Evolutionary conservation across 2,888 invertebrate genomes (phyloP), one percentile per base, ranked within the genome.

Genomic region (Hedychridium roseum): DNA sequence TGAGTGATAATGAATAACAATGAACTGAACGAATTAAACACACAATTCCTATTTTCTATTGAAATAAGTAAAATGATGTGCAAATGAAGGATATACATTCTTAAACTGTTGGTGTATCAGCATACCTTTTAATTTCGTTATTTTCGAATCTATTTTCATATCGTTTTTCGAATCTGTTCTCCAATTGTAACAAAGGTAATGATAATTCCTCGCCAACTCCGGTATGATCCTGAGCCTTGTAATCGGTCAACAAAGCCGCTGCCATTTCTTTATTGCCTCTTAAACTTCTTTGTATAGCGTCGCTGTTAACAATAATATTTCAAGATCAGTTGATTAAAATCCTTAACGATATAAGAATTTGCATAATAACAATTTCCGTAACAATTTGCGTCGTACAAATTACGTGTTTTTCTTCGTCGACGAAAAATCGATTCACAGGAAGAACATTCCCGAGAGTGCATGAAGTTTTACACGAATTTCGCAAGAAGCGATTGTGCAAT

Each of bases 171-270:
- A 50, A 66, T 48, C 62, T 61, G 30, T 50, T 64, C 6, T 68
- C 66, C 17, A 69, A 31, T n/a, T n/a, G n/a, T 5, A 57, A 42
- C 7, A 73, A 50, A 6, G 73, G 57, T 0, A 46, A 23, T 0
- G 83, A 80, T 32, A 85, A 80, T 4, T 85, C 85, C 27, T 86
- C 86, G 2, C 85, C 80, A 1, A 83, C 80, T 0, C 82, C 83
- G 35, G 84, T 84, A 0, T 83, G 83, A 27, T 72, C 74, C 45
- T 80, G 78, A 0, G 86, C 84, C 58, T 85, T 85, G 70, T 85
- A 88, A 75, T 91, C 91, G 2, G 89, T 86, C 28, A 91, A 76
- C 27, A 91, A 77, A 0, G 89, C 87, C 0, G 85, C 83, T 48
- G 89, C 86, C 7, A 89, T 87, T 30, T 87, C 87, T 64, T 86